phyloP scores from a whole-genome alignment of 1,140 invertebrate species.

The Sarcophaga peregrina region DNA sequence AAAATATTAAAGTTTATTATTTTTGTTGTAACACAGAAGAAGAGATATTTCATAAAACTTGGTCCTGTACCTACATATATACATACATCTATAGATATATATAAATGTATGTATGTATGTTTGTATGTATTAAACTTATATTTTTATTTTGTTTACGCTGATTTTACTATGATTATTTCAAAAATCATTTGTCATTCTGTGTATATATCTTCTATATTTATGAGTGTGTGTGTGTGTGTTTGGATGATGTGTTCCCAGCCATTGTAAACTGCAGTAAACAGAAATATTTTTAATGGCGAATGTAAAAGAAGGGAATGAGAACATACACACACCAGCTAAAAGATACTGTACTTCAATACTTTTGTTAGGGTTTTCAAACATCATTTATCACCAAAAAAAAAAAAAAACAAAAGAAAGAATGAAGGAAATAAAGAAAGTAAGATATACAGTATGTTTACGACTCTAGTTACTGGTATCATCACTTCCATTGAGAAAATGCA shows the following conservation, averaged over 20 bases:
- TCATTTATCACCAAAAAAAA: slow-evolving; percentile 38
- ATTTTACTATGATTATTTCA: slow-evolving; percentile 30
- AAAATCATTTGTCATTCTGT: slow-evolving; percentile 36
- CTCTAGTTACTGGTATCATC: not conserved
- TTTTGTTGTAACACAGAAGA: not conserved
- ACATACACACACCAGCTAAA: slow-evolving; percentile 2
- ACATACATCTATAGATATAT: no score
- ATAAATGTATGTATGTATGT: no score
- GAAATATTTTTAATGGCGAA: not conserved
- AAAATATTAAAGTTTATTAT: slow-evolving; percentile 29
- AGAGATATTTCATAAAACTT: not conserved
- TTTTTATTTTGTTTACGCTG: slow-evolving; percentile 2
- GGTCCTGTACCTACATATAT: no score
- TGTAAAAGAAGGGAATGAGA: not conserved
- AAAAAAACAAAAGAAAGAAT: not conserved
- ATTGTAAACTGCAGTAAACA: slow-evolving; percentile 32
- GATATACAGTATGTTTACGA: not conserved
- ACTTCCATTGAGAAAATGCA: not conserved
- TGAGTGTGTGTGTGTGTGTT: not conserved
- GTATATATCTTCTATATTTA: not conserved
- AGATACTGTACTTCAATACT: slow-evolving; percentile 14
- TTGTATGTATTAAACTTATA: slow-evolving; percentile 17
- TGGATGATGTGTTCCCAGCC: not conserved
- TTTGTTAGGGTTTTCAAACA: slow-evolving; percentile 37
- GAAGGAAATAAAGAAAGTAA: no score